Conservation (phyloP, 2,113 vertebrate genomes). For the Pelmatolapia mariae region DNA sequence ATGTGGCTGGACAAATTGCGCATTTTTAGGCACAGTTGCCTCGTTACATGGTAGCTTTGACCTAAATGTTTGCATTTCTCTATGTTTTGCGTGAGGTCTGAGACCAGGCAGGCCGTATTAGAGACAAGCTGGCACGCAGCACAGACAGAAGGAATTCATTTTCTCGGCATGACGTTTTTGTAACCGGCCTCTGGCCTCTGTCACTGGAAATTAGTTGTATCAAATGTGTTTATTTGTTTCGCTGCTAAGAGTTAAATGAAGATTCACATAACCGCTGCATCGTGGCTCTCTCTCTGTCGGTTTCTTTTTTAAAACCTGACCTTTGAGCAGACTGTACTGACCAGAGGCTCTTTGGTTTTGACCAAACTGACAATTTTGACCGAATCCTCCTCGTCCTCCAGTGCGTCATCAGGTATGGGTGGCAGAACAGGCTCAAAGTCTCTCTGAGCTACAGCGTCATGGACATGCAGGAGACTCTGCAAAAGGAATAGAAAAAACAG, state of each 20-base stretch:
- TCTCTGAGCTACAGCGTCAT: constrained; percentile 62
- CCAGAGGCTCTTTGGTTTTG: constrained; percentile 85
- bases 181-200: not conserved
- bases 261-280: not conserved
- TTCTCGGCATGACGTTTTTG: not conserved
- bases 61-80: not conserved
- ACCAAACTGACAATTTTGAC: constrained; percentile 86
- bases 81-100: not conserved
- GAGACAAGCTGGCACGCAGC: not conserved
- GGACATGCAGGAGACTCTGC: constrained; percentile 82
- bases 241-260: not conserved
- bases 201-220: not conserved
- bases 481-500: constrained; percentile 23
- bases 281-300: not conserved
- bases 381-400: constrained; percentile 80
- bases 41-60: constrained; percentile 14
- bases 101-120: not conserved
- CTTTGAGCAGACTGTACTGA: constrained; percentile 44
- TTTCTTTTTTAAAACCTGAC: not conserved
- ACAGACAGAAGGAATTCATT: not conserved
- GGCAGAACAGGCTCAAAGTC: constrained; percentile 83
- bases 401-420: constrained; percentile 79
- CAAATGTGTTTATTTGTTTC: not conserved
- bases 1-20: constrained; percentile 13
- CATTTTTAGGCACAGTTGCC: not conserved